Evolutionary conservation across 2,888 invertebrate species (phyloP), one percentile per base, ranked within the genome.

Genomic region (Nomada ferruginata): DNA sequence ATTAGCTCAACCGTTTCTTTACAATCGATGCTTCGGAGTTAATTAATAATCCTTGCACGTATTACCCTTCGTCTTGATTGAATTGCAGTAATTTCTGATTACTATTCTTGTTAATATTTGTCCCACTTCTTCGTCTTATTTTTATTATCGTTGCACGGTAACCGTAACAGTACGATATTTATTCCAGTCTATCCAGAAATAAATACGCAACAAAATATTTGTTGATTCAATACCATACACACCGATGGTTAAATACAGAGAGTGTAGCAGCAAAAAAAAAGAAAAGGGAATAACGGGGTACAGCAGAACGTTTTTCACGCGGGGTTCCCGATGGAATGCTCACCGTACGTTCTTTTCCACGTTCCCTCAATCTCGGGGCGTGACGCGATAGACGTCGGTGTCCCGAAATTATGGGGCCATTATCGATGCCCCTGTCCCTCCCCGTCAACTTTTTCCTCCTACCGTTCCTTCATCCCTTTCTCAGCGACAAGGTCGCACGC

Each of bases 311-410:
- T 36, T 36, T 77, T 69, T 50, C 94, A 93, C 94, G 94, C 94
- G 94, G 94, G 93, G 94, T 94, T 94, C 93, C 94, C 94, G 94
- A 93, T 92, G 95, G 94, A 95, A 95, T 95, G 52, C 69, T 69
- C 59, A 42, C 57, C 76, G 60, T 15, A 15, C 63, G 69, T 66
- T 77, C 74, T 29, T 44, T 42, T 57, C 63, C 36, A 65, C 50
- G 59, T 1, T 47, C 47, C 63, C 47, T 18, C 9, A 29, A 26
- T 26, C 64, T 47, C 60, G 26, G 72, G 84, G 83, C 79, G 84
- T 83, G 84, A 84, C 84, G 47, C 75, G 78, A 77, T 78, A 76
- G 72, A 85, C 84, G 82, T 84, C 83, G 74, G 60, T 20, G 70
- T 76, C 64, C 68, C 36, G 61, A 81, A 89, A 84, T 89, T 85